Base-by-base conservation (phyloP, 2,888 invertebrate genomes). In the Geophilus truncorum region DNA sequence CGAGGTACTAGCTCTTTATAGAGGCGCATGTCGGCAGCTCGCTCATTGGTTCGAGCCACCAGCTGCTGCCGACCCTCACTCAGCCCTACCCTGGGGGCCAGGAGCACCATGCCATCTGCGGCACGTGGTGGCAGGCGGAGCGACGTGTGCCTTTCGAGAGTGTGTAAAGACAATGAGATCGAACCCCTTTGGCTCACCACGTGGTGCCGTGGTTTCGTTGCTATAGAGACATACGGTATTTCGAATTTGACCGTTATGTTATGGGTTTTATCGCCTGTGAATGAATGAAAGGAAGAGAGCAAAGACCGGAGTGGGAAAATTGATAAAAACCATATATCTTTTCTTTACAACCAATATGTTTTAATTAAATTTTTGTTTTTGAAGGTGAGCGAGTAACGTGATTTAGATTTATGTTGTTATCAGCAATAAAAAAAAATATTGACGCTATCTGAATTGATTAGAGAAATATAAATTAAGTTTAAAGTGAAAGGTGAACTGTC, bases 121-220 rank as follows among this genome's bases (percentile, higher is more conserved):
- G 76, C 76, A 36, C 80, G 80, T 79, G 76, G 57, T 36, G 80
- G 78, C 76, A 40, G 75, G 28, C 36, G 57, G 18, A 62, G 28
- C 80, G 76, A 34, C 62, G 40, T 62, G 36, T 76, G 80, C 79
- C 62, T 62, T 28, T 62, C 62, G 23, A 28, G 62, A 62, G 62
- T 62, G 62, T 45, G 62, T 15, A 62, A 62, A 62, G 62, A 62
- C 62, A 62, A 62, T 62, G 9, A 25, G 28, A 10, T 7, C 25
- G 2, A 21, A 62, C 62, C 62, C 62, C 28, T 62, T 62, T 9
- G 25, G 62, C 62, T 62, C 62, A 62, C 62, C 62, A 62, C 21
- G 57, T 57, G 23, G 62, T 23, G n/a, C n/a, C n/a, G n/a, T n/a
- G n/a, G n/a, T 15, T 2, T 7, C 23, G 62, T 62, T 62, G 10